phyloP scores from a whole-genome alignment of 2,888 invertebrate species.

The Eilema griseolum region DNA sequence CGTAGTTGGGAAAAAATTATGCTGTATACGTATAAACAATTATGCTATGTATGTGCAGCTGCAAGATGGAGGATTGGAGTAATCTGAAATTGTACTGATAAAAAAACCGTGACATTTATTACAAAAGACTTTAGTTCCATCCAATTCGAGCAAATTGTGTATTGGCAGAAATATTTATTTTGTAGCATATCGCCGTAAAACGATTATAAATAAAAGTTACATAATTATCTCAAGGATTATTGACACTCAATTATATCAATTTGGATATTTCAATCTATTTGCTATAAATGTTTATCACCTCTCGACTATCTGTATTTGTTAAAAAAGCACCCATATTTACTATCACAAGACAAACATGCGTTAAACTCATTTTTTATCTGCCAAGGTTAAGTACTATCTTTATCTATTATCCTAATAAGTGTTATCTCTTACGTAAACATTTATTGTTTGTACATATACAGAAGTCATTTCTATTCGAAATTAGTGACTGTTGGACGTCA shows the following conservation, averaged over 20 bases:
- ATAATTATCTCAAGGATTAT: no score
- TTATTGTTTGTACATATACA: slow-evolving; percentile 1
- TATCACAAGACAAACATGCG: background rate
- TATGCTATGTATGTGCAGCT: no score
- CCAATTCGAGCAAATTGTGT: slow-evolving; percentile 6
- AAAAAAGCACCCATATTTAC: background rate
- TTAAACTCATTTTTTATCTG: background rate
- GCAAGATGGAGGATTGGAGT: background rate
- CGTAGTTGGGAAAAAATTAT: no score
- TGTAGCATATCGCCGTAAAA: background rate
- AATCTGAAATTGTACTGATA: slow-evolving; percentile 2
- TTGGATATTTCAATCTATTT: background rate
- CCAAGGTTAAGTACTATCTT: background rate
- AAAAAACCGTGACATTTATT: slow-evolving; percentile 13
- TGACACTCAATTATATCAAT: background rate
- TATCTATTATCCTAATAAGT: background rate
- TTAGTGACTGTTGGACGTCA: background rate
- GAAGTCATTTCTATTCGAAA: background rate
- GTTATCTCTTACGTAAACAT: background rate
- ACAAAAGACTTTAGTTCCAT: background rate
- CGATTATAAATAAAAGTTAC: background rate
- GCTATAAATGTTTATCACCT: background rate
- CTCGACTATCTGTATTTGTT: background rate
- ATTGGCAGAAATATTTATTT: background rate
- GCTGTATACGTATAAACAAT: no score